Evolutionary conservation across 2,113 vertebrate genomes (phyloP).

Genomic region (Polyodon spathula): DNA sequence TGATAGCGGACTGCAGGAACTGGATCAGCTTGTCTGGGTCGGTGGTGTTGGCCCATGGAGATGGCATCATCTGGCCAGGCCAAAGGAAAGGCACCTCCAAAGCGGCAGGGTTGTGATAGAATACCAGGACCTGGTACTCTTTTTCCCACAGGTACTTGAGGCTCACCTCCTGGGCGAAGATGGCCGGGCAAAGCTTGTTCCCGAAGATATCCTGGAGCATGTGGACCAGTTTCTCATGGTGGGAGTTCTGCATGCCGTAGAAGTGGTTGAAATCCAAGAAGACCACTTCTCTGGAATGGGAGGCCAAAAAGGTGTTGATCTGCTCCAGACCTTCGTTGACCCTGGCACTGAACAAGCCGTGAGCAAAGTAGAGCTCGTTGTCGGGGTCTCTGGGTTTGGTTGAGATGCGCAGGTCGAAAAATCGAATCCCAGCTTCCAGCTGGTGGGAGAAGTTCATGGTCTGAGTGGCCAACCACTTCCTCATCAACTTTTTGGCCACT

Average conservation of each 20-base stretch:
- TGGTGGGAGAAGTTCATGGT: conserved; percentile 93
- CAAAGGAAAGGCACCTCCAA: conserved; percentile 90
- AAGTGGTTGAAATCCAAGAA: conserved; percentile 98
- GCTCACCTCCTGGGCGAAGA: conserved; percentile 90
- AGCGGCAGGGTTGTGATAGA: conserved; percentile 93
- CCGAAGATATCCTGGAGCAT: conserved; percentile 90
- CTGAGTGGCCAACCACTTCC: conserved; percentile 94
- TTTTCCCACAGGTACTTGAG: conserved; percentile 95
- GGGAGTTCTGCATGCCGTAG: conserved; percentile 91
- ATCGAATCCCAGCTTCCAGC: conserved; percentile 83
- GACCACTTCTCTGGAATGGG: conserved; percentile 80
- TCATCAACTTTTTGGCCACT: conserved; percentile 94
- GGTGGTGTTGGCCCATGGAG: conserved; percentile 94
- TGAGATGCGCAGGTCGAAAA: conserved; percentile 95
- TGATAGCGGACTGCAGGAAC: conserved; percentile 87
- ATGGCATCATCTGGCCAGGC: conserved; percentile 98
- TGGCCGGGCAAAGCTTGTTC: conserved; percentile 88
- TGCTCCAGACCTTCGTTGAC: conserved; percentile 90
- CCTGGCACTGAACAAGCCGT: conserved; percentile 95
- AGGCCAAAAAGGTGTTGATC: conserved; percentile 77
- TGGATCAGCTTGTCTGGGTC: conserved; percentile 92
- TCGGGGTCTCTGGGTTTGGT: conserved; percentile 94
- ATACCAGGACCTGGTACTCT: conserved; percentile 88
- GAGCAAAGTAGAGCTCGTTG: conserved; percentile 93
- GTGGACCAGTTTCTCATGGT: conserved; percentile 92